Conservation (phyloP, 2,113 vertebrate genomes). For the Halcyon senegalensis region DNA sequence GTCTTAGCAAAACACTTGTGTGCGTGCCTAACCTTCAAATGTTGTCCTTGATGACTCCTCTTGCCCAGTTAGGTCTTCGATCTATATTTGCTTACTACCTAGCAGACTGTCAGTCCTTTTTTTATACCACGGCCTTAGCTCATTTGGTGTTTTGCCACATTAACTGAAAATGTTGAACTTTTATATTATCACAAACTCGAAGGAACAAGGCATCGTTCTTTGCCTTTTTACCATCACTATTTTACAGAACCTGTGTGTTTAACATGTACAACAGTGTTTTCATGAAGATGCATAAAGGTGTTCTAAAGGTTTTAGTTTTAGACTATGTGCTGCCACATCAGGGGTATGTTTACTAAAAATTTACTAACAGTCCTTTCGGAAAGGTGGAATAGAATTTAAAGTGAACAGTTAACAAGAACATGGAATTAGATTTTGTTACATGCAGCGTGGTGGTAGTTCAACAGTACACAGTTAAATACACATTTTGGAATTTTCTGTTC, state of each 20-base stretch:
- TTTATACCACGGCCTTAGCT: not conserved
- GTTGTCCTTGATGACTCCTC: not conserved
- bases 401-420: not conserved
- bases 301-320: not conserved
- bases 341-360: not conserved
- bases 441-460: not conserved
- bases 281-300: not conserved
- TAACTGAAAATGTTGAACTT: slow-evolving; percentile 25
- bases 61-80: not conserved
- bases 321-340: not conserved
- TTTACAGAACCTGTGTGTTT: not conserved
- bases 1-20: not conserved
- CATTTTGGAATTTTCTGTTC: not conserved
- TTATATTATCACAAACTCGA: not conserved
- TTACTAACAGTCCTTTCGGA: not conserved
- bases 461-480: not conserved
- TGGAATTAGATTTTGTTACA: not conserved
- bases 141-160: slow-evolving; percentile 21
- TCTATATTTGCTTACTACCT: slow-evolving; percentile 12
- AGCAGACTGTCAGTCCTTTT: slow-evolving; percentile 7
- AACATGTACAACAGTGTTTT: not conserved
- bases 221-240: not conserved
- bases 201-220: not conserved
- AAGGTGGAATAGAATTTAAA: not conserved
- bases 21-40: not conserved